phyloP scores from a whole-genome alignment of 2,113 vertebrate genomes.

The Austrofundulus limnaeus region DNA sequence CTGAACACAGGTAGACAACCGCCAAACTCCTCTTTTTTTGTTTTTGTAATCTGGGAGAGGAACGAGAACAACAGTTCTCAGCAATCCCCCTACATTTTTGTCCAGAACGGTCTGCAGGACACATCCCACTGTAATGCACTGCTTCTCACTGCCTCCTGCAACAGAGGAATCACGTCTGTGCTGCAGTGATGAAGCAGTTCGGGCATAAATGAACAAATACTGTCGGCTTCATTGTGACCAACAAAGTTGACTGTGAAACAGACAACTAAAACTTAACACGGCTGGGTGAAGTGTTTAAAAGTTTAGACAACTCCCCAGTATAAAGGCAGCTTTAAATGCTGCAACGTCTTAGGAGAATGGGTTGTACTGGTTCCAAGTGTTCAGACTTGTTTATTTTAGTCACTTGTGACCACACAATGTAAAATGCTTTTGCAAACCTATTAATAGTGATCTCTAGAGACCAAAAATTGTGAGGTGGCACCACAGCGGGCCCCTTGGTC shows the following conservation, averaged over 20 bases:
- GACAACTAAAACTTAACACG: not conserved
- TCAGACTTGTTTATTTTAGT: conserved; percentile 30
- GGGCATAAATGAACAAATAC: not conserved
- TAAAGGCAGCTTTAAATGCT: conserved; percentile 24
- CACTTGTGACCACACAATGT: not conserved
- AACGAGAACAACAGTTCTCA: conserved; percentile 19
- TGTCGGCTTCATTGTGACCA: not conserved
- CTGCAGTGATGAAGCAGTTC: conserved; percentile 19
- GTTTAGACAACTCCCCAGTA: not conserved
- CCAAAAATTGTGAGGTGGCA: conserved; percentile 20
- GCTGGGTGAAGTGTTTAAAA: conserved; percentile 33
- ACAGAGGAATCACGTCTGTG: conserved; percentile 33
- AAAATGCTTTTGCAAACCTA: conserved; percentile 4
- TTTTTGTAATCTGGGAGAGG: conserved; percentile 11
- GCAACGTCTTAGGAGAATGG: conserved; percentile 37
- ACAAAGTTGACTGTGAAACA: conserved; percentile 27
- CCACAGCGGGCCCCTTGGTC: conserved; percentile 21
- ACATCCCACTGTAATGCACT: conserved; percentile 6
- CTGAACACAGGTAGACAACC: conserved; percentile 31
- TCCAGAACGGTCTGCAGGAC: conserved; percentile 10
- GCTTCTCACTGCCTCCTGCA: conserved; percentile 9
- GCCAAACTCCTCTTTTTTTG: conserved; percentile 2
- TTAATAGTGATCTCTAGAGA: conserved; percentile 32
- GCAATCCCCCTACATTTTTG: conserved; percentile 22
- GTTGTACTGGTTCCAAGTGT: conserved; percentile 40